Evolutionary conservation across 2,113 vertebrate genomes (phyloP).

Genomic region (Corythaixoides concolor): DNA sequence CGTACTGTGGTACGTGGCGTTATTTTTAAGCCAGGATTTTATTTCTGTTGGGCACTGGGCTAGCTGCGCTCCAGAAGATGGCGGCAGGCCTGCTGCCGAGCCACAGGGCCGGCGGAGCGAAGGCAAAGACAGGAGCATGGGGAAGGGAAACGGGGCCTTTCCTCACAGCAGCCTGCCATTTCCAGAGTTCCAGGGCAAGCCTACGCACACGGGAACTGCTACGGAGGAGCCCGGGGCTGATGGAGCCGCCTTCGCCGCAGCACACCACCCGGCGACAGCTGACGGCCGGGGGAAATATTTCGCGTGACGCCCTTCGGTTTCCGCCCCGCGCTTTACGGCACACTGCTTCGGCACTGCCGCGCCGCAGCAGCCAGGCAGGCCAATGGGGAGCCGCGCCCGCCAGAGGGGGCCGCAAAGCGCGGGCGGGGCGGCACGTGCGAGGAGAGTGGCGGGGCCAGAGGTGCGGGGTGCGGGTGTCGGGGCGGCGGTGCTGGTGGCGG

Average conservation of each 20-base stretch:
- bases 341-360: background rate
- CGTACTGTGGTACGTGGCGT: accelerated
- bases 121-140: accelerated
- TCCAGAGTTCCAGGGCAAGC: accelerated
- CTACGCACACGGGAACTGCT: accelerated
- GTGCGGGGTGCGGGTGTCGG: accelerated
- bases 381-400: background rate
- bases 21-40: accelerated
- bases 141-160: no score
- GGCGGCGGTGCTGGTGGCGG: background rate
- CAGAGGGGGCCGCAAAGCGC: background rate
- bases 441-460: accelerated
- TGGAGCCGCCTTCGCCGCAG: accelerated
- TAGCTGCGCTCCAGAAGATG: background rate
- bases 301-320: accelerated
- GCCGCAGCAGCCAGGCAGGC: background rate
- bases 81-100: background rate
- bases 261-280: no score
- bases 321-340: background rate
- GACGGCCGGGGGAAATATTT: accelerated
- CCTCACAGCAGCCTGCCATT: no score
- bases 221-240: no score
- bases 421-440: background rate
- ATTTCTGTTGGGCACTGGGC: accelerated
- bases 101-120: background rate